Base-by-base conservation (phyloP, 92 coral and sea anemone genomes). In the Nematostella vectensis region DNA sequence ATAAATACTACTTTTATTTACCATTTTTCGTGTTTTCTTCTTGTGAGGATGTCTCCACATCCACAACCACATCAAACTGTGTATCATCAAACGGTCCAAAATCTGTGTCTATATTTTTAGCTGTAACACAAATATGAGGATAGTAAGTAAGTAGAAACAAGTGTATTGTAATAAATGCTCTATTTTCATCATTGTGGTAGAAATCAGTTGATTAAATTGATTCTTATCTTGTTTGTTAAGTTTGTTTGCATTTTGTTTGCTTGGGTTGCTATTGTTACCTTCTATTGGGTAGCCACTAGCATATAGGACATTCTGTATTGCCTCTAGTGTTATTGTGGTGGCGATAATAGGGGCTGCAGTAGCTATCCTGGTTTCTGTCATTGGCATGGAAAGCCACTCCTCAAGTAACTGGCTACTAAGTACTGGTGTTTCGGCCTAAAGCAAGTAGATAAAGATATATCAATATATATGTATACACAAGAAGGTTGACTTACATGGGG, bases 51-150 rank as follows among this genome's bases (percentile, higher is more conserved):
- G 97, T 89, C 50, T 93, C 93, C 11, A 93, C 99, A 65, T 93
- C 88, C 1, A 93, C 88, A 2, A 93, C 99, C 16, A 75, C 77
- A 24, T 93, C 99, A 82, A 93, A 93, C 48, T 83, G 96, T 0
- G 93, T 78, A 61, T 93, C 99, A 31, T 93, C 99, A 82, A 93
- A 93, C 29, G 99, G 99, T 16, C 99, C 93, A 23, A 71, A 56
- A n/a, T 31, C 81, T 17, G 57, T 8, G 31, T 86, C 91, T 3
- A 24, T 45, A 47, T 48, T 26, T 17, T 50, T 40, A 12, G 89
- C 98, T 91, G 63, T 30, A 4, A 30, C 2, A 52, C 42, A 36
- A 36, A n/a, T n/a, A n/a, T n/a, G n/a, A n/a, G n/a, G n/a, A n/a
- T n/a, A n/a, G n/a, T n/a, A n/a, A n/a, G n/a, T n/a, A n/a, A n/a